Base-by-base conservation (phyloP, 2,113 vertebrate genomes). In the Willisornis vidua region DNA sequence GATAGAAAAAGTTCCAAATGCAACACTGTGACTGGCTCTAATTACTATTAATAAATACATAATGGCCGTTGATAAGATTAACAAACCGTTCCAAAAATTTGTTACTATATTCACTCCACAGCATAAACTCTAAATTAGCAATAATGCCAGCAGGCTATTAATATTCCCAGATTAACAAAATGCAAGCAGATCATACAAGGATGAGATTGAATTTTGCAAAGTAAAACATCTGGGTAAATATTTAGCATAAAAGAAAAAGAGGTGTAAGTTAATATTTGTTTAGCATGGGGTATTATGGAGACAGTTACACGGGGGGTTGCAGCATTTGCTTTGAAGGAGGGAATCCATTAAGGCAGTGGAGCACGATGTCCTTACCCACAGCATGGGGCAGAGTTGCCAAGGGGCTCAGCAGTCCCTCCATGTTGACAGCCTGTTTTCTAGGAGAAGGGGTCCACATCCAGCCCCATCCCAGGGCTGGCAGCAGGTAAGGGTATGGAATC, bases 61-160 rank as follows among this genome's bases (percentile, higher is more conserved):
- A 90, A 88, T 67, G 57, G 83, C 74, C 22, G 43, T 52, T 90
- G 94, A 86, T 92, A 94, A 95, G 85, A 94, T 78, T 92, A 95
- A 96, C 55, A 92, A 92, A 87, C 49, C 57, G 61, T 84, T 89
- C 85, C 18, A 74, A 78, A 93, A 90, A 68, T 20, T 33, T 1
- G 14, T 71, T 83, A 46, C 83, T 67, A 41, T 84, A 75, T 81
- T 94, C 65, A 29, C 48, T 43, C 67, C 37, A 62, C 52, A 87
- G 76, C 88, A 92, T 9, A 77, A 90, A 72, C 39, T 88, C 68
- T 45, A 94, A 86, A 78, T 80, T 55, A 91, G 73, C 75, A 81
- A 33, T 7, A 84, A 74, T 24, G 76, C 76, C 90, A 92, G 73
- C 67, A 90, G 67, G 71, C 71, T 93, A 72, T 89, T 94, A 89